Evolutionary conservation across 2,888 invertebrate species (phyloP).

Genomic region (Emmelina monodactyla): DNA sequence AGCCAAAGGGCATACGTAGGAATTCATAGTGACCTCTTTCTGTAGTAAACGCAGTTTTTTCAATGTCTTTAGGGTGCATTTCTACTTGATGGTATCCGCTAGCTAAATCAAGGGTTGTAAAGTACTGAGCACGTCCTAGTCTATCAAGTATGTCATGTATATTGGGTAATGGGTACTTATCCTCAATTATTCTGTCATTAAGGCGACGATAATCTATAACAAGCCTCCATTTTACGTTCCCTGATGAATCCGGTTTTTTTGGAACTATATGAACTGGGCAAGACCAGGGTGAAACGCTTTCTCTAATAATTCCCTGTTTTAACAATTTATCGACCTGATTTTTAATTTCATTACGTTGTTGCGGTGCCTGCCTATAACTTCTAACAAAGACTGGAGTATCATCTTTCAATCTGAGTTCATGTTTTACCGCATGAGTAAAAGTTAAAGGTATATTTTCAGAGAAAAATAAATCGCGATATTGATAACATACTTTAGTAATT

Average conservation of each 20-base stretch:
- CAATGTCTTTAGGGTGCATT: constrained; percentile 14
- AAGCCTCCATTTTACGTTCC: constrained; percentile 16
- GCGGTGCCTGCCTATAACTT: constrained; percentile 14
- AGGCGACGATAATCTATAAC: constrained; percentile 16
- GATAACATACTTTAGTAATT: constrained; percentile 14
- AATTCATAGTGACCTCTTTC: constrained; percentile 25
- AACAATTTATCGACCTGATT: constrained; percentile 16
- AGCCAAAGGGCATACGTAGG: constrained; percentile 24
- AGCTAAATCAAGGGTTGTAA: constrained; percentile 19
- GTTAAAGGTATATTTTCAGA: constrained; percentile 17
- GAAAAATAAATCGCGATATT: constrained; percentile 22
- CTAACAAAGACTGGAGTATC: constrained; percentile 17
- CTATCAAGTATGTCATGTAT: constrained; percentile 19
- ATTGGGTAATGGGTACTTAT: constrained; percentile 20
- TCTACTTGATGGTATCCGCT: constrained; percentile 18
- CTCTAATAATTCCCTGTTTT: constrained; percentile 16
- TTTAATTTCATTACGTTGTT: constrained; percentile 16
- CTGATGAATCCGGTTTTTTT: constrained; percentile 17
- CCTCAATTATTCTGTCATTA: constrained; percentile 18
- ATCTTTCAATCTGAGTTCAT: constrained; percentile 20
- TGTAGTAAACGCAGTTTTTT: constrained; percentile 25
- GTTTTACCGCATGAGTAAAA: constrained; percentile 19
- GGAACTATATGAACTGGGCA: constrained; percentile 17
- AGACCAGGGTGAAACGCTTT: constrained; percentile 17
- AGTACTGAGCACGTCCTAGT: constrained; percentile 18